Base-by-base conservation (phyloP, 1,140 invertebrate genomes). In the Caenorhabditis briggsae region DNA sequence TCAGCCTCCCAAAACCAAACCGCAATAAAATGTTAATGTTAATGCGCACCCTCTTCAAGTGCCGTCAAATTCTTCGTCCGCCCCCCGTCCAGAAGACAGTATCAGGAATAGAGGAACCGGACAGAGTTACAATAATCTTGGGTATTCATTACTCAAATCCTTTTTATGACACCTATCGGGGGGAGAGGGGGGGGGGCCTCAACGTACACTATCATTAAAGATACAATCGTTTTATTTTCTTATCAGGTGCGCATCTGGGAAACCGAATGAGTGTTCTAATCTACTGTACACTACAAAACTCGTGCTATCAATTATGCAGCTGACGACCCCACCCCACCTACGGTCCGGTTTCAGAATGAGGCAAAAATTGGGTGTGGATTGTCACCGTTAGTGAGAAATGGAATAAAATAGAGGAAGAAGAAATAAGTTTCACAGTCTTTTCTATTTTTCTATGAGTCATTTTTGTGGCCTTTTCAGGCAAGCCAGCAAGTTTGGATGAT, bases 11-110 rank as follows among this genome's bases (percentile, higher is more conserved):
- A 61, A 23, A 78, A 23, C 70, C 46, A 41, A 48, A 78, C 46
- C 33, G 70, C 70, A 78, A 78, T 78, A 78, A 78, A 78, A 78
- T 78, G 70, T 78, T 78, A 78, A 78, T 78, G 70, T 78, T 78
- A 78, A 78, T 78, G 70, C 70, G 70, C 70, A 6, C 33, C 70
- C 33, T 3, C 33, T 33, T 33, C 64, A 70, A 70, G 33, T 70
- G 23, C 46, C 70, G 70, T 78, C 53, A 50, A 78, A 78, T 78
- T 50, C 70, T 78, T 78, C 23, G 33, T 33, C 33, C 33, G 33
- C 11, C 46, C 70, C n/a, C 16, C n/a, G 5, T 70, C n/a, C 33
- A 33, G 33, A 33, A 33, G 33, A 33, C 33, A 33, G 33, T 33
- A 33, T 33, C 33, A 33, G 33, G 33, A 33, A 33, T 18, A 14